A percentile compares a stretch with the other conserved stretches of the same genome.
These are phyloP conservation scores for Stichodactyla mertensii DNA, from an alignment of 64 coral and sea anemone species.

Conservation along the genomic window DNA sequence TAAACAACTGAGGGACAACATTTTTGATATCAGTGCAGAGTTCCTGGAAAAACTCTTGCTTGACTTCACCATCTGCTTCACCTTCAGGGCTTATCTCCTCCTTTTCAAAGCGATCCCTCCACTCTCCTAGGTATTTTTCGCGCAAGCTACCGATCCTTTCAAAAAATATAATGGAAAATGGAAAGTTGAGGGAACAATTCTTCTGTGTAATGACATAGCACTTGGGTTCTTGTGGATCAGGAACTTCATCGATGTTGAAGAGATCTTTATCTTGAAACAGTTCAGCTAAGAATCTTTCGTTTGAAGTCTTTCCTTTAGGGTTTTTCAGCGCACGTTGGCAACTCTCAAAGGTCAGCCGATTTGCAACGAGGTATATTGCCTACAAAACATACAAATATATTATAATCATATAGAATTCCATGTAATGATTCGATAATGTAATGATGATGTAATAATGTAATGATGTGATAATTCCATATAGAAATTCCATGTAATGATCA, in stretches of 20 bases:
- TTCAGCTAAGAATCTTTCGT: background rate
- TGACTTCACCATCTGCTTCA: background rate
- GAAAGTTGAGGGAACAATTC: background rate
- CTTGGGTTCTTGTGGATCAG: constrained; percentile 51
- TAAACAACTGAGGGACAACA: background rate
- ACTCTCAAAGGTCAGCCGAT: constrained; percentile 54
- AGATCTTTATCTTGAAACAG: constrained; percentile 20
- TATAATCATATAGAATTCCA: background rate
- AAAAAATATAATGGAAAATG: background rate
- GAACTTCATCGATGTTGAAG: constrained; percentile 55
- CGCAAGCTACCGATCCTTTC: background rate
- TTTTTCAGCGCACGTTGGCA: background rate
- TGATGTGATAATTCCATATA: too few relatives aligned
- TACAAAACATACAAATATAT: background rate
- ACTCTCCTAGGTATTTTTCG: background rate
- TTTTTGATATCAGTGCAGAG: background rate
- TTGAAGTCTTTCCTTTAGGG: background rate
- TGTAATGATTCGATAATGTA: too few relatives aligned
- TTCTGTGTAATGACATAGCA: constrained; percentile 19
- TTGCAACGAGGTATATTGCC: constrained; percentile 63
- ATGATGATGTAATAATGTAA: too few relatives aligned
- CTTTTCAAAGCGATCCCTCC: background rate
- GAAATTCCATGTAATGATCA: too few relatives aligned
- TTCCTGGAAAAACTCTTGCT: constrained; percentile 10
- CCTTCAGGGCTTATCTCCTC: background rate